phyloP scores from a whole-genome alignment of 2,797 vertebrate species.

The Sebastes vulpes region DNA sequence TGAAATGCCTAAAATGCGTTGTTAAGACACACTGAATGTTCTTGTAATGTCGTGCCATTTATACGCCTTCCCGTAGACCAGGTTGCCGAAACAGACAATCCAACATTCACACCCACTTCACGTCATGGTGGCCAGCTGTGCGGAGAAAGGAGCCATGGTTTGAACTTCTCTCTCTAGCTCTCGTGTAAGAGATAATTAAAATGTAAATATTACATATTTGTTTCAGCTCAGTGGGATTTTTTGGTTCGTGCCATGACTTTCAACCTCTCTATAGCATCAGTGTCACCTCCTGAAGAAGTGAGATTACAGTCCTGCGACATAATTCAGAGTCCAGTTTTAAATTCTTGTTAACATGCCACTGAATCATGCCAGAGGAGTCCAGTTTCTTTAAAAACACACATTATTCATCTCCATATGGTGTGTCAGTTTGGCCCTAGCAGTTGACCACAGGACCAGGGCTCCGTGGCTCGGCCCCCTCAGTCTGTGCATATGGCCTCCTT shows the following conservation, averaged over 20 bases:
- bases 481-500: constrained; percentile 66
- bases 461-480: constrained; percentile 38
- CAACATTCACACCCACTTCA: background rate
- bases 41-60: too few species aligned
- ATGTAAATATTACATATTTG: background rate
- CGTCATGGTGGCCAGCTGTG: background rate
- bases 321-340: background rate
- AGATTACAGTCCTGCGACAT: background rate
- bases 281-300: background rate
- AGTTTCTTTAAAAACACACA: constrained; percentile 24
- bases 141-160: background rate
- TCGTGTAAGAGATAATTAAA: background rate
- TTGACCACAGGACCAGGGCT: constrained; percentile 50
- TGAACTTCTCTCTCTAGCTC: background rate
- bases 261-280: background rate
- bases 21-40: rapidly evolving
- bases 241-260: background rate
- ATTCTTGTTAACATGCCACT: constrained; percentile 7
- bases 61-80: too few species aligned
- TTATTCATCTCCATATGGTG: constrained; percentile 67
- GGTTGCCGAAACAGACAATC: background rate
- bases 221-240: background rate
- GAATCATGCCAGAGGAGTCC: constrained; percentile 6
- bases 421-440: constrained; percentile 46
- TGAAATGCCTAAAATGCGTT: too few species aligned